phyloP scores from a whole-genome alignment of 2,113 vertebrate species.

The Halcyon malimbica region DNA sequence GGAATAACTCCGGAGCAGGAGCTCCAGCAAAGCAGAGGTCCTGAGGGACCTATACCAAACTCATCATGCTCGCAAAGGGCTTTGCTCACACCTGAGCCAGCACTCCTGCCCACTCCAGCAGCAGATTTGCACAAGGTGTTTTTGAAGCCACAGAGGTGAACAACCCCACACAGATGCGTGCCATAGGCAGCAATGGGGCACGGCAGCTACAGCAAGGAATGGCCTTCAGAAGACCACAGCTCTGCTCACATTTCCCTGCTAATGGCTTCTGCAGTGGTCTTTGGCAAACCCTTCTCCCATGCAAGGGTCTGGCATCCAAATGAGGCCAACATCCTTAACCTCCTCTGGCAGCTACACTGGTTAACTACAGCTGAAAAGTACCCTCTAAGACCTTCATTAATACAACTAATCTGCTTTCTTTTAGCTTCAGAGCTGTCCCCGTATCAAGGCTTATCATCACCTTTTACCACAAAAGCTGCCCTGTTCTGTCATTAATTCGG shows the following conservation, averaged over 20 bases:
- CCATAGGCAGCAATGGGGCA: not conserved
- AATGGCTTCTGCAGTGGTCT: not conserved
- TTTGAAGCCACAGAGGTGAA: not conserved
- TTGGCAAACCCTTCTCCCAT: not conserved
- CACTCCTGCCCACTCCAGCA: rapidly evolving
- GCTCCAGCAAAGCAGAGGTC: not conserved
- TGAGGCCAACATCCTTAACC: not conserved
- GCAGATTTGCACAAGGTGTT: not conserved
- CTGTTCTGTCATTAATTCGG: rapidly evolving
- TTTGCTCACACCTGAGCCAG: rapidly evolving
- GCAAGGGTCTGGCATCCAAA: not conserved
- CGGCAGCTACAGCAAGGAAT: not conserved
- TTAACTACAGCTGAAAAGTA: not conserved
- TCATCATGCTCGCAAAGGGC: not conserved
- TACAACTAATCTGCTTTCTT: not conserved
- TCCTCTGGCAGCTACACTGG: not conserved
- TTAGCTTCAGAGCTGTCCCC: not conserved
- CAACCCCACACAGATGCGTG: not conserved
- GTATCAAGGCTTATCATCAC: not conserved
- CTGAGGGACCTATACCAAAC: not conserved
- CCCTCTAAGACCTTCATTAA: not conserved
- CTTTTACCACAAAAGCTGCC: not conserved
- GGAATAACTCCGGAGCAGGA: not conserved
- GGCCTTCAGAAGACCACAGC: not conserved
- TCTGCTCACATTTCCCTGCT: not conserved